These are phyloP conservation scores for Coenobita brevimanus DNA, from an alignment of 1,140 invertebrate species.

Conservation along the genomic window DNA sequence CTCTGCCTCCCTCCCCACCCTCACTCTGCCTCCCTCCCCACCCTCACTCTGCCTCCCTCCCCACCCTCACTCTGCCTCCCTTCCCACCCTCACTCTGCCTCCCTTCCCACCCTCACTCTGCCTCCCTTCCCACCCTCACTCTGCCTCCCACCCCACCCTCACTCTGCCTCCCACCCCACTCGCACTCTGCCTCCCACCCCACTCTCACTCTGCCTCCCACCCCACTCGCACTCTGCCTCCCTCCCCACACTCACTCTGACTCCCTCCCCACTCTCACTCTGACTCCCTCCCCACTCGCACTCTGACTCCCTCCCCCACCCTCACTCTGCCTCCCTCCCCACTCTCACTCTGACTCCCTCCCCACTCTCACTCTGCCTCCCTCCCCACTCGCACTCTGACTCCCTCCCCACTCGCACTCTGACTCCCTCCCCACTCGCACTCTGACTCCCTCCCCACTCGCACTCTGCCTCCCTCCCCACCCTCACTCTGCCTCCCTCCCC, in stretches of 20 bases:
- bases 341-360: background rate
- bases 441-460: background rate
- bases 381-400: background rate
- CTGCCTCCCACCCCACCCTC: no score
- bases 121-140: no score
- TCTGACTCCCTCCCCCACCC: background rate
- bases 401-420: background rate
- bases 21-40: no score
- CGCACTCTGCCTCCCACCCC: background rate
- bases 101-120: background rate
- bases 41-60: background rate
- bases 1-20: no score
- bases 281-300: background rate
- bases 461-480: background rate
- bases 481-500: background rate
- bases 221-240: background rate
- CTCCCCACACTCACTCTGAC: background rate
- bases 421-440: background rate
- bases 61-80: background rate
- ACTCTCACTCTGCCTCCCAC: background rate
- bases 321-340: background rate
- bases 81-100: background rate
- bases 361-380: background rate
- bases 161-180: background rate
- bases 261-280: background rate